Evolutionary conservation across 2,113 vertebrate species (phyloP), one percentile per base, ranked within the genome.

Genomic region (Peromyscus leucopus): DNA sequence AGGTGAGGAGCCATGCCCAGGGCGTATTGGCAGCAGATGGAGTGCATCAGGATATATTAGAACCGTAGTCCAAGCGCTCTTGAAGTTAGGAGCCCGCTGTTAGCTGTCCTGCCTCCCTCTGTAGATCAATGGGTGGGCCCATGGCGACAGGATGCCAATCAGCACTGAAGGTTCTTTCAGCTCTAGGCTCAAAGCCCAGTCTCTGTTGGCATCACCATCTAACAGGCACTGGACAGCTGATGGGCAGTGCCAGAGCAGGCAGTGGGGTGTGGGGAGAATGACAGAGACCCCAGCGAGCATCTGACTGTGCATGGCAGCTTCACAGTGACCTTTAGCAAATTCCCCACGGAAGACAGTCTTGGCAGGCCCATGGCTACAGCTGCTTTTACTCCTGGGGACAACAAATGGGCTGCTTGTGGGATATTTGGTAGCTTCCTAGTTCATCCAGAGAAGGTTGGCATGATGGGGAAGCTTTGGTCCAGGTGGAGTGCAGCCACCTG

Each of bases 41-140:
- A 94, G 59, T 94, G 92, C 93, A 96, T 93, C 93, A 84, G 94
- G 82, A 96, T 95, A 79, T 89, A 7, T 90, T 94, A 88, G 95
- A 98, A 92, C 89, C 76, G 46, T 93, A 91, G 87, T 95, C 96
- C 97, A 86, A 93, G 72, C 65, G 72, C 74, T 75, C 16, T 19
- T 80, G 94, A 92, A 69, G 98, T 93, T 85, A 87, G 91, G 78
- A 96, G 95, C 93, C 80, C 96, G 93, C 97, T 76, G 69, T 92
- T 95, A 63, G 95, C 93, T 24, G 7, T 78, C 82, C 95, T 78
- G 65, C 91, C 78, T 19, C 1, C 90, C 94, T 51, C 92, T 97
- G 80, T 82, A 85, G 75, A 91, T 89, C 80, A 63, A 84, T 76
- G 96, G 93, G 90, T 42, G 36, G 78, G 82, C 92, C 94, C 65